Conservation (phyloP, 2,888 invertebrate genomes). For the Tigriopus californicus region DNA sequence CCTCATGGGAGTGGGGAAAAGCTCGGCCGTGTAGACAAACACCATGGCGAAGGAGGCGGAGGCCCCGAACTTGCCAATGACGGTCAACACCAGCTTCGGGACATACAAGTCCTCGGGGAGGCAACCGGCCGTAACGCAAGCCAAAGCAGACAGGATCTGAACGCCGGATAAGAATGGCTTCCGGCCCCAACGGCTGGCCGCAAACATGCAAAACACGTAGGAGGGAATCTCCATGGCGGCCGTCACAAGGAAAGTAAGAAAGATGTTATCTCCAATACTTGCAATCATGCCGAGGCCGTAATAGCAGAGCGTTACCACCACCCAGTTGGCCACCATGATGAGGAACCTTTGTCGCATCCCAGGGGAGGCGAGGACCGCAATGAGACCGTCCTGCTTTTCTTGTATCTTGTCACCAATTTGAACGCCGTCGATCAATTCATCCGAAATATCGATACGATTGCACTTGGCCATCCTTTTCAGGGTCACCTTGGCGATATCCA, state of each 20-base stretch:
- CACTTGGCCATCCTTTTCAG: not conserved
- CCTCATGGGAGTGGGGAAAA: conserved; percentile 9
- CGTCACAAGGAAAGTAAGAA: not conserved
- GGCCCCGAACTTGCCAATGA: conserved; percentile 5
- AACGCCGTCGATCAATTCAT: not conserved
- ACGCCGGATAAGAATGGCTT: not conserved
- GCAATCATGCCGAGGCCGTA: conserved; percentile 2
- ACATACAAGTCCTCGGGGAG: not conserved
- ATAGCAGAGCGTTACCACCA: not conserved
- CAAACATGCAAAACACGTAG: not conserved
- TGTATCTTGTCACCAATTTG: not conserved
- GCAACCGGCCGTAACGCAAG: not conserved
- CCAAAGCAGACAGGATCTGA: not conserved
- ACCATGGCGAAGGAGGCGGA: conserved; percentile 6
- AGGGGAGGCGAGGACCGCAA: not conserved
- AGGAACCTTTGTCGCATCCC: not conserved
- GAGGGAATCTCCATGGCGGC: conserved; percentile 3
- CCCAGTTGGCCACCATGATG: conserved; percentile 4
- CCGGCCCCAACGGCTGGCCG: not conserved
- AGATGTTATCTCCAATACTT: not conserved
- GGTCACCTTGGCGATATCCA: not conserved
- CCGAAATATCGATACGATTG: not conserved
- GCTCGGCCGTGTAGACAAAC: conserved; percentile 11
- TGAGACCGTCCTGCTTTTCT: not conserved
- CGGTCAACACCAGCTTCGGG: not conserved